phyloP scores from a whole-genome alignment of 2,113 vertebrate genomes.

The Mohoua ochrocephala region DNA sequence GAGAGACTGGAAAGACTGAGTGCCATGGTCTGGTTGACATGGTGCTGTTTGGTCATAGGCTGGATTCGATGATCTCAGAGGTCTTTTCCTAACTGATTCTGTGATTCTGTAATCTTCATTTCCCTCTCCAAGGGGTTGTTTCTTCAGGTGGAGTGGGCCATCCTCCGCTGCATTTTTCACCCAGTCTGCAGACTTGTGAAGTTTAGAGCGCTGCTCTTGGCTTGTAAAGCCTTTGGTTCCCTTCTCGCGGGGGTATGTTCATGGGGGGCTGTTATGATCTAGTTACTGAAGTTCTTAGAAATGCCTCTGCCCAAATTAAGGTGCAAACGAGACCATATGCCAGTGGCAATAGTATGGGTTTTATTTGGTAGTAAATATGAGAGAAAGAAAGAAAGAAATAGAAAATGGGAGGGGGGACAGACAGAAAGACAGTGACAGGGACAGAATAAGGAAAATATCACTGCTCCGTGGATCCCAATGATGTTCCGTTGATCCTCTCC shows the following conservation, averaged over 20 bases:
- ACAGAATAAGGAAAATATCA: background rate
- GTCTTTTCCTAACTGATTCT: background rate
- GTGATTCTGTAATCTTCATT: background rate
- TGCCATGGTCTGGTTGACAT: background rate
- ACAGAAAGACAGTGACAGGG: background rate
- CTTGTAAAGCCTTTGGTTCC: fast-evolving
- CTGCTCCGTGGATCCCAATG: background rate
- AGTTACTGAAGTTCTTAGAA: background rate
- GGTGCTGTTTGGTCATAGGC: background rate
- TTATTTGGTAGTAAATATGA: background rate
- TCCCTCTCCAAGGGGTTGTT: background rate
- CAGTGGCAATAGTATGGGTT: background rate
- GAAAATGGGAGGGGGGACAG: background rate
- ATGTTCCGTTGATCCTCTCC: background rate
- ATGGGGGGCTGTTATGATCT: background rate
- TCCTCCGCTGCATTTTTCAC: fast-evolving
- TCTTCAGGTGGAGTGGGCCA: fast-evolving
- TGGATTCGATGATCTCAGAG: background rate
- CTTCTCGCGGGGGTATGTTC: fast-evolving
- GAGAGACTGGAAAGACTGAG: background rate
- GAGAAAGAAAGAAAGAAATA: background rate
- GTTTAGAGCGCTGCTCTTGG: background rate
- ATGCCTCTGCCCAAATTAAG: background rate
- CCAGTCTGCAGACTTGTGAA: background rate
- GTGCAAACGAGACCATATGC: background rate